Conservation (phyloP, 2,888 invertebrate genomes). For the Gonocerus acuteangulatus region DNA sequence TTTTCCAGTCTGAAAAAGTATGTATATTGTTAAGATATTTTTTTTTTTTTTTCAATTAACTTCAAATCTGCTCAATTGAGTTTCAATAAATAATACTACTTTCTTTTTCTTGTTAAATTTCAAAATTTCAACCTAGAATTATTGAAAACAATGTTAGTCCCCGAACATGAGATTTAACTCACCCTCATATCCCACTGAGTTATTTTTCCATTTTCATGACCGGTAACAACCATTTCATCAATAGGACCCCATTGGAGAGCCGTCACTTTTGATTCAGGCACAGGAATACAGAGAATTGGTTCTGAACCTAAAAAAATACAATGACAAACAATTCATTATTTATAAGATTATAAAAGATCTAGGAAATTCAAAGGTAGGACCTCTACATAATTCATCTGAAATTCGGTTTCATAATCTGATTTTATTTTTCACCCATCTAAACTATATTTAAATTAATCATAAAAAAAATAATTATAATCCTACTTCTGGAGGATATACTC, state of each 20-base stretch:
- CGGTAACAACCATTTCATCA: constrained; percentile 85
- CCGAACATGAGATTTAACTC: no score
- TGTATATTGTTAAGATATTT: constrained; percentile 27
- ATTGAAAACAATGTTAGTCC: no score
- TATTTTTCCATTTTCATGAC: constrained; percentile 90
- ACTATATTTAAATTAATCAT: no score
- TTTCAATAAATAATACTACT: no score
- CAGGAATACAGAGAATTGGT: constrained; percentile 70
- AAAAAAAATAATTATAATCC: no score
- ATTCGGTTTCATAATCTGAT: no score
- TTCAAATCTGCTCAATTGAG: no score
- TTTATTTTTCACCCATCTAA: no score
- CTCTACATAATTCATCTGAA: not conserved
- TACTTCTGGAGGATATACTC: no score
- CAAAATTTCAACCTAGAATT: no score
- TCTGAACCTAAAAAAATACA: constrained; percentile 46
- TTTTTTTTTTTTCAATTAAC: no score
- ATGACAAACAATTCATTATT: not conserved
- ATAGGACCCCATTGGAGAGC: constrained; percentile 89
- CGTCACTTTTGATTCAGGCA: constrained; percentile 76
- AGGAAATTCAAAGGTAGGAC: not conserved
- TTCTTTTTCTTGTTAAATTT: no score
- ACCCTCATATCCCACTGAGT: constrained; percentile 87
- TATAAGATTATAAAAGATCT: not conserved
- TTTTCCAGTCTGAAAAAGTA: constrained; percentile 63